Conservation (phyloP, 2,113 vertebrate species). For the Poicephalus meyeri region DNA sequence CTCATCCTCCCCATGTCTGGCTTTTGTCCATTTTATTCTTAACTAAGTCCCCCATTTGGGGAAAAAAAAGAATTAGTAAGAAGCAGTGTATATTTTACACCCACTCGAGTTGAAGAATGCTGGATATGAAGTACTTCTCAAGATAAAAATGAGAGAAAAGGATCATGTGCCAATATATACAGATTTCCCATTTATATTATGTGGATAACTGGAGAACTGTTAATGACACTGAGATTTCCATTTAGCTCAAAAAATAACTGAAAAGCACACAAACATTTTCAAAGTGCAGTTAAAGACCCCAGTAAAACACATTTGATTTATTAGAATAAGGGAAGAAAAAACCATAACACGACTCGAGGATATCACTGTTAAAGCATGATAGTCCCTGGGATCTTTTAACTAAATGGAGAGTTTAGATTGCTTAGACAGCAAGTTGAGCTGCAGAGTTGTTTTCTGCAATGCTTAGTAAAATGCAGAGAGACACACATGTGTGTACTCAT, state of each 20-base stretch:
- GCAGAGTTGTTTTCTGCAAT: background rate
- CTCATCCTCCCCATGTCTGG: background rate
- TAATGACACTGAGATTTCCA: background rate
- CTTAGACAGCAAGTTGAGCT: background rate
- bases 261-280: background rate
- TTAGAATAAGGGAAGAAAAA: background rate
- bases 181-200: background rate
- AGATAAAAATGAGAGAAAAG: background rate
- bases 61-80: background rate
- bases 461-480: background rate
- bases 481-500: background rate
- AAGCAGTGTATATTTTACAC: background rate
- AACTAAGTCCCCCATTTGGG: background rate
- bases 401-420: background rate
- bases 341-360: accelerated
- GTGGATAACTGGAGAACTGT: background rate
- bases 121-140: background rate
- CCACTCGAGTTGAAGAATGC: background rate
- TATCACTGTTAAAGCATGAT: background rate
- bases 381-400: background rate
- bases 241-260: background rate
- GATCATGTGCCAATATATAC: background rate
- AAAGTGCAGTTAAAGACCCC: background rate
- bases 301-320: background rate
- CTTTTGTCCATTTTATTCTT: background rate